A percentile compares a stretch with the other conserved stretches of the same genome.
Evolutionary conservation across 2,888 invertebrate genomes (phyloP).

Genomic region (Drosophila quinaria): DNA sequence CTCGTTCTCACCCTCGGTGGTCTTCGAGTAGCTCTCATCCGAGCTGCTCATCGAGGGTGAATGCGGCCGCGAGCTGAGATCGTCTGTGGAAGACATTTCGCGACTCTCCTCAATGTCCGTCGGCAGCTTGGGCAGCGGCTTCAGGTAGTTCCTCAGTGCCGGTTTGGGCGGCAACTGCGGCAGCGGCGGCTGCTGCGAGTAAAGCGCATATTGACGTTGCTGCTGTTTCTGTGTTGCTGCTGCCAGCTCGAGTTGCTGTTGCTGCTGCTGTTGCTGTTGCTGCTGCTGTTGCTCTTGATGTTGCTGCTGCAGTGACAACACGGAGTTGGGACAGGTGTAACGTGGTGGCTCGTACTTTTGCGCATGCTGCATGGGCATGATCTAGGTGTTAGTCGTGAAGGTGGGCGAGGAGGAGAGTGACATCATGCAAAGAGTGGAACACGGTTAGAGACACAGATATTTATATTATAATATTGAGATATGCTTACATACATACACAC

Average conservation of each 20-base stretch:
- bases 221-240: conserved; percentile 53
- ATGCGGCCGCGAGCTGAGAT: conserved; percentile 92
- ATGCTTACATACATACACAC: neutral
- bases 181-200: conserved; percentile 80
- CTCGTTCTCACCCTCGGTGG: conserved; percentile 89
- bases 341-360: conserved; percentile 86
- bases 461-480: conserved; percentile 30
- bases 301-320: conserved; percentile 82
- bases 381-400: conserved; percentile 69
- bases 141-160: conserved; percentile 85
- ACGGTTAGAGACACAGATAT: conserved; percentile 64
- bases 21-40: conserved; percentile 93
- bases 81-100: conserved; percentile 91
- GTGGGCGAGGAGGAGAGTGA: conserved; percentile 41
- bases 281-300: conserved; percentile 53
- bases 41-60: conserved; percentile 94
- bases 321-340: conserved; percentile 84
- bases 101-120: conserved; percentile 85
- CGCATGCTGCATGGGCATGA: conserved; percentile 84
- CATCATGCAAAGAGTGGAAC: conserved; percentile 68
- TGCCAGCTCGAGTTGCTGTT: conserved; percentile 58
- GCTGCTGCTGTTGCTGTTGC: conserved; percentile 73
- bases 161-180: conserved; percentile 86
- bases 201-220: conserved; percentile 79
- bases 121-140: conserved; percentile 88